Evolutionary conservation across 2,888 invertebrate species (phyloP), one percentile per base, ranked within the genome.

Genomic region (Marronus borbonicus): DNA sequence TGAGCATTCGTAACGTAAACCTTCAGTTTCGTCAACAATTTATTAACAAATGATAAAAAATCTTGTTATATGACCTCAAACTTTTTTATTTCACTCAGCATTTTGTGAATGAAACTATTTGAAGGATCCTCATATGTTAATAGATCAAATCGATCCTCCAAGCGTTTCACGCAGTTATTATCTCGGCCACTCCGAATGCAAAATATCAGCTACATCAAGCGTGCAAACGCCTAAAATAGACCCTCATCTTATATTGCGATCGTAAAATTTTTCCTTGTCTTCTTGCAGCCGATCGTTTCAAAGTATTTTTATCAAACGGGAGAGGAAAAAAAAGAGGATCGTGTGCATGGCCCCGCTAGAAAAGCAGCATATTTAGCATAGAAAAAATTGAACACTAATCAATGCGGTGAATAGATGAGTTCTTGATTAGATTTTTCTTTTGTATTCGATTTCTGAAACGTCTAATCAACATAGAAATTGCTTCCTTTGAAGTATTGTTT

Each of bases 151-250:
- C 31, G 14, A 12, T 14, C 24, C 28, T 17, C 62, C 28, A 14
- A 14, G 62, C n/a, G 10, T 60, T 44, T 44, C 44, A 60, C 58
- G 58, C 17, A 10, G 58, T 60, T 62, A 62, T 44, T 44, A 44
- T 65, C 65, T 49, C 50, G 50, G 50, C 50, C 28, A 50, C 12
- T 49, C 10, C 24, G 14, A 62, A 74, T 28, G 72, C 20, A 74
- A 74, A 60, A 74, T 74, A 74, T 24, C 60, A 49, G 36, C 28
- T 24, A 44, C 44, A 44, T 12, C 20, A 14, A 24, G 8, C 20
- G 60, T 49, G 72, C 14, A 62, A 74, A 60, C 60, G 49, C 72
- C 44, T 44, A 74, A 74, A 74, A 74, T 74, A 74, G 72, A 58
- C 12, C 44, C 44, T 44, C 14, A n/a, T 52, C 55, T 20, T n/a